Base-by-base conservation (phyloP, 2,797 vertebrate genomes). In the Sebastes umbrosus region DNA sequence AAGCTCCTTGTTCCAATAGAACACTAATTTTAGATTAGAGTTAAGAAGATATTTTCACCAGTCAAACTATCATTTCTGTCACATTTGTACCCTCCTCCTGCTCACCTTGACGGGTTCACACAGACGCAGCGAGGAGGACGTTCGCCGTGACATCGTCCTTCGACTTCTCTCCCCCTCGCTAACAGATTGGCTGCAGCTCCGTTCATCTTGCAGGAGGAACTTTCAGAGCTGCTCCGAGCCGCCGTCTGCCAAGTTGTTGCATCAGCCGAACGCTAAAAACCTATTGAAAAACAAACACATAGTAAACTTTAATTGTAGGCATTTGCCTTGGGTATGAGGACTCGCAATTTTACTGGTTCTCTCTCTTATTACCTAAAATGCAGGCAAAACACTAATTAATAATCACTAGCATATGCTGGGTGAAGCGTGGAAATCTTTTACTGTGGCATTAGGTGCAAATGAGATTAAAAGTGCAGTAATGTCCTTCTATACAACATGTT, bases 241-340 rank as follows among this genome's bases (percentile, higher is more conserved):
- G 2, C 2, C 9, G 55, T 75, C 82, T 94, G 91, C 91, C 93
- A 92, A 88, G 46, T 25, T 29, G 86, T 93, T 94, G 91, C 89
- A 93, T 94, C 90, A 92, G 90, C 84, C 82, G 39, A 87, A 90
- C 66, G 25, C 81, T 83, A 90, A 91, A 91, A 90, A 80, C 39
- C 88, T 83, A 90, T 91, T 91, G 91, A 94, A 95, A 95, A 95
- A 95, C 94, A 95, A 95, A 95, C 94, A 95, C 94, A 90, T 90
- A 93, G 90, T 95, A 94, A 95, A 95, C 67, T 94, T 93, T 95
- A 94, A 95, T 94, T 94, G 91, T 78, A 83, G 82, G 83, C 90
- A 84, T 91, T 93, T 86, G 88, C 90, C 91, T 92, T 86, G 84
- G 86, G 92, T 90, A 91, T 88, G 74, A 88, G 83, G 79, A 86